A percentile compares a stretch with the other conserved stretches of the same genome.
phyloP scores from a whole-genome alignment of 2,113 vertebrate genomes.

The Neoarius graeffei region DNA sequence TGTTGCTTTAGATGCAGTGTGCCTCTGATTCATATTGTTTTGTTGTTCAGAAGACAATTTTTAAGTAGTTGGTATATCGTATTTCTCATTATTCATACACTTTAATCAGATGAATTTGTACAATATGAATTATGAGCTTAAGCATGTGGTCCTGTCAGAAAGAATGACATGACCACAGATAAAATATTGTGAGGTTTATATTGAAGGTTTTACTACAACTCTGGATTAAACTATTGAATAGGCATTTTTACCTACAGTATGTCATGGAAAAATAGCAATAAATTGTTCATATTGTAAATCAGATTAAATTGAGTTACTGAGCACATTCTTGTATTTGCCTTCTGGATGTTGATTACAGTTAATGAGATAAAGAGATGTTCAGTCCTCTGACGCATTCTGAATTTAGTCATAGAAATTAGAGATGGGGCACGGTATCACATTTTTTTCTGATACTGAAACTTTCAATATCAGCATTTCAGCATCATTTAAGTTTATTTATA shows the following conservation, averaged over 20 bases:
- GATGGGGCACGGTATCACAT: not conserved
- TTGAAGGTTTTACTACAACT: not conserved
- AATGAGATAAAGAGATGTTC: slow-evolving; percentile 1
- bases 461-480: not conserved
- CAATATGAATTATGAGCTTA: not conserved
- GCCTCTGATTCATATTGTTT: not conserved
- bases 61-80: not conserved
- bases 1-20: not conserved
- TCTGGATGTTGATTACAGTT: not conserved
- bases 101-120: not conserved
- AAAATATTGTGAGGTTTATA: not conserved
- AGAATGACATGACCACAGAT: not conserved
- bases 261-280: not conserved
- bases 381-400: not conserved
- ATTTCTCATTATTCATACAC: not conserved
- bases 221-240: not conserved
- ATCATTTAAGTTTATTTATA: not conserved
- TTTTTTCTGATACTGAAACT: not conserved
- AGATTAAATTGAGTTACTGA: not conserved
- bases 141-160: not conserved
- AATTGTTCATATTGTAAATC: not conserved
- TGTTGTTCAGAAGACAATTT: not conserved
- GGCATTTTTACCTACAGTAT: not conserved
- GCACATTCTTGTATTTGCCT: not conserved
- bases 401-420: not conserved